Percentiles rank a stretch among this genome's conserved stretches.
These are phyloP conservation scores for Gymnocypris eckloni DNA, from an alignment of 2,797 vertebrate genomes.

Conservation along the genomic window DNA sequence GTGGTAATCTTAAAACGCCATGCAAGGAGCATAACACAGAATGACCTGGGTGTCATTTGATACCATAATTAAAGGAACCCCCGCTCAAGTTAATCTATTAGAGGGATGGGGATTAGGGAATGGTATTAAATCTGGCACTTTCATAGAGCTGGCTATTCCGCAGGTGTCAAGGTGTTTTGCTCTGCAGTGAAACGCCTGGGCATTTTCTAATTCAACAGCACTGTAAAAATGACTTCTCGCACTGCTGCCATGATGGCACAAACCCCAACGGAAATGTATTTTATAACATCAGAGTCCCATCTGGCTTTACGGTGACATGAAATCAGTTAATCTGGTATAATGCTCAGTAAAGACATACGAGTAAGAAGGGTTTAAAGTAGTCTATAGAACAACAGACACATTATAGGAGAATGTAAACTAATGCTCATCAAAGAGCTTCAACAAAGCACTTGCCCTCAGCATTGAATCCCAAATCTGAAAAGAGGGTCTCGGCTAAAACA, in stretches of 20 bases:
- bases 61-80: conserved; percentile 80
- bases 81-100: conserved; percentile 76
- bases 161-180: conserved; percentile 59
- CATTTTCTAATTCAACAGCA: conserved; percentile 32
- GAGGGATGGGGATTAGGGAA: conserved; percentile 72
- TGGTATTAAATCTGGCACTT: conserved; percentile 64
- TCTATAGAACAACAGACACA: conserved; percentile 58
- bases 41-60: conserved; percentile 73
- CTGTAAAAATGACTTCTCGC: conserved; percentile 10
- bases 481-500: conserved; percentile 30
- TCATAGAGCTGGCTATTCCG: conserved; percentile 26
- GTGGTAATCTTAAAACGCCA: conserved; percentile 66
- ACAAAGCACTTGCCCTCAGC: conserved; percentile 59
- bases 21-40: conserved; percentile 74
- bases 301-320: conserved; percentile 60
- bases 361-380: conserved; percentile 59
- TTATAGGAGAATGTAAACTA: conserved; percentile 59
- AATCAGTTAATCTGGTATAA: conserved; percentile 65
- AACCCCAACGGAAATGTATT: conserved; percentile 28
- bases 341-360: conserved; percentile 45
- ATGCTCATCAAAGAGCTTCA: conserved; percentile 67
- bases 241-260: neutral
- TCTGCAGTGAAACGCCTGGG: conserved; percentile 19
- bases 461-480: conserved; percentile 67
- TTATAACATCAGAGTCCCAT: conserved; percentile 28